Evolutionary conservation across 2,113 vertebrate genomes (phyloP), one percentile per base, ranked within the genome.

Genomic region (Macrotus californicus): DNA sequence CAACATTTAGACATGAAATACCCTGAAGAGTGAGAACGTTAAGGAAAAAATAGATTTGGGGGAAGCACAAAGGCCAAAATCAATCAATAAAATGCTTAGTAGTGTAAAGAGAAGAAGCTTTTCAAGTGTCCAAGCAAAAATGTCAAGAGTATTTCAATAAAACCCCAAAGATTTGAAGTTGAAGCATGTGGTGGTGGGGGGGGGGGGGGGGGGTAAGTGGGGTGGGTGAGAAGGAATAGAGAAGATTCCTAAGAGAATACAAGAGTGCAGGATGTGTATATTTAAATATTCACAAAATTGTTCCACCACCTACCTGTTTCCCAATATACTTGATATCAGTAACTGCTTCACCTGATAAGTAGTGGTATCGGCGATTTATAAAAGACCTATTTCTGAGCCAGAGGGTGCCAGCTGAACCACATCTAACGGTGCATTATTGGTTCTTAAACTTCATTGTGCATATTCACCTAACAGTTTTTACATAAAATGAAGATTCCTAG

Each of bases 61-160:
- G 94, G 70, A 98, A 97, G 67, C 88, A 97, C 95, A 97, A 96
- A 98, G 96, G 94, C 85, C 95, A 93, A 95, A 97, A 95, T 90
- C 95, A 98, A 98, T 98, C 98, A 98, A 98, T 98, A 98, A 96
- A 97, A 95, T 90, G 83, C 61, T 94, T 96, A 97, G 96, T 73
- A 97, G 96, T 97, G 96, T 97, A 97, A 98, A 98, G 96, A 97
- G 86, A 97, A 97, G 96, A 96, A 97, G 98, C 96, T 96, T 98
- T 97, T 97, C 95, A 96, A 98, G 95, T 94, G 61, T 95, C 95
- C 59, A 61, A 77, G 91, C 77, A 98, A 97, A 98, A 98, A 98
- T 97, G 96, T 98, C 97, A 98, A 95, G 96, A 97, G 92, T 97
- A 97, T 98, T 98, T 98, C 96, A 97, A 97, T 90, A 98, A 97